Evolutionary conservation across 2,797 vertebrate genomes (phyloP).

Genomic region (Xenentodon cancila): DNA sequence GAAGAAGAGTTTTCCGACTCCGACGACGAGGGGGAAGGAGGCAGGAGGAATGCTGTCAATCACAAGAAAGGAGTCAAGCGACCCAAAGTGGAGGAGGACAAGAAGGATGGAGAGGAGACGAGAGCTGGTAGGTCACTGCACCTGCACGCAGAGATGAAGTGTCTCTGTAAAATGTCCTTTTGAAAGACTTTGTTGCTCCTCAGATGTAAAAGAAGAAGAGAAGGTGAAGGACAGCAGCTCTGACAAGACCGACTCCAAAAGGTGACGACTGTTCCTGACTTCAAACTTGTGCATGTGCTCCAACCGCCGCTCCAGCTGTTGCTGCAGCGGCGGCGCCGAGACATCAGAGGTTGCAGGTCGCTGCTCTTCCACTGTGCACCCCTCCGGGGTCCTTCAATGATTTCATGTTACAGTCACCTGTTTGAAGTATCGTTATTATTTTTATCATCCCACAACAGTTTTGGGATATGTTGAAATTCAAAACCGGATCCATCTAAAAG

Average conservation of each 20-base stretch:
- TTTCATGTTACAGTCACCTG: not conserved
- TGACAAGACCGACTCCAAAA: constrained; percentile 89
- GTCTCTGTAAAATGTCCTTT: not conserved
- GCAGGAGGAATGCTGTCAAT: constrained; percentile 88
- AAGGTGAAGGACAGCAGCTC: constrained; percentile 86
- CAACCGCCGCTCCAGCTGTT: too few species aligned
- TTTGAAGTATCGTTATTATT: not conserved
- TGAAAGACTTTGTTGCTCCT: not conserved
- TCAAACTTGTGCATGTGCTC: too few species aligned
- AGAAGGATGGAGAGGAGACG: constrained; percentile 89
- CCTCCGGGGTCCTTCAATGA: too few species aligned
- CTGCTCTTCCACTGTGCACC: too few species aligned
- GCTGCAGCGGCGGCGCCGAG: too few species aligned
- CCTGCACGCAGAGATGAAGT: not conserved
- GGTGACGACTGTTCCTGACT: constrained; percentile 69
- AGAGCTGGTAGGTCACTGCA: constrained; percentile 82
- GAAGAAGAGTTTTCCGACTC: constrained; percentile 95
- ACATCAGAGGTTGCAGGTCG: too few species aligned
- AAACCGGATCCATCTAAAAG: too few species aligned
- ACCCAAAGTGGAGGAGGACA: constrained; percentile 89
- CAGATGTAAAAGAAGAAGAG: constrained; percentile 92
- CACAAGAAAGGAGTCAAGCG: constrained; percentile 91
- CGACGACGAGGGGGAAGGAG: constrained; percentile 93
- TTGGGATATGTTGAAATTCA: too few species aligned
- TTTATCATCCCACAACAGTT: too few species aligned